Evolutionary conservation across 2,888 invertebrate genomes (phyloP).

Genomic region (Tenthredo scrophulariae): DNA sequence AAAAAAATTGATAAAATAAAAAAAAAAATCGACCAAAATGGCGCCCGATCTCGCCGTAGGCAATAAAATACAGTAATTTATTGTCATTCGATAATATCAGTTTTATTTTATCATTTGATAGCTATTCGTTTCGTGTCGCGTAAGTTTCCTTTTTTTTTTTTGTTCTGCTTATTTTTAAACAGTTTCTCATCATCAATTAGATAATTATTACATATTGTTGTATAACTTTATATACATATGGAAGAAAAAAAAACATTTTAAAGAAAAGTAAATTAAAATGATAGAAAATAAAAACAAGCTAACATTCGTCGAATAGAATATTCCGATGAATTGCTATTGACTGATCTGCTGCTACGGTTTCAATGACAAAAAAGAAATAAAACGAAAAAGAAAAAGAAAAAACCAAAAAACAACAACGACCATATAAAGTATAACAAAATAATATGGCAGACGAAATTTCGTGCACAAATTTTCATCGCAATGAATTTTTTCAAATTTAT

Average conservation of each 20-base stretch:
- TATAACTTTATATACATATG: background rate
- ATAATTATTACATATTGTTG: background rate
- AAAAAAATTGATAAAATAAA: background rate
- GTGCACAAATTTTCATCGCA: slow-evolving; percentile 6
- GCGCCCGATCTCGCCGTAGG: slow-evolving; percentile 36
- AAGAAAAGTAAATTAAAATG: background rate
- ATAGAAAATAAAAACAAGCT: background rate
- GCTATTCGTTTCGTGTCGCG: background rate
- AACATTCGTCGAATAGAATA: background rate
- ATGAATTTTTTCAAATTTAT: background rate
- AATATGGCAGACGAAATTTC: background rate
- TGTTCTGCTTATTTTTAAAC: background rate
- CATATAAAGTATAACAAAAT: too few relatives aligned
- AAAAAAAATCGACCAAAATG: slow-evolving; percentile 13
- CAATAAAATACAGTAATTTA: slow-evolving; percentile 22
- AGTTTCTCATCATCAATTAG: background rate
- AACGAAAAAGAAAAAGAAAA: background rate
- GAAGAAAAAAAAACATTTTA: too few relatives aligned
- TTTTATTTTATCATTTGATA: background rate
- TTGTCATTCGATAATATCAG: slow-evolving; percentile 30
- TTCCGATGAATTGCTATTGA: background rate
- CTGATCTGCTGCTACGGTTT: slow-evolving; percentile 4
- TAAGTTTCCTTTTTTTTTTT: background rate
- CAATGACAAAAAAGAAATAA: background rate
- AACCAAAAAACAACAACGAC: background rate